Evolutionary conservation across 2,888 invertebrate genomes (phyloP).

Genomic region (Pterostichus niger): DNA sequence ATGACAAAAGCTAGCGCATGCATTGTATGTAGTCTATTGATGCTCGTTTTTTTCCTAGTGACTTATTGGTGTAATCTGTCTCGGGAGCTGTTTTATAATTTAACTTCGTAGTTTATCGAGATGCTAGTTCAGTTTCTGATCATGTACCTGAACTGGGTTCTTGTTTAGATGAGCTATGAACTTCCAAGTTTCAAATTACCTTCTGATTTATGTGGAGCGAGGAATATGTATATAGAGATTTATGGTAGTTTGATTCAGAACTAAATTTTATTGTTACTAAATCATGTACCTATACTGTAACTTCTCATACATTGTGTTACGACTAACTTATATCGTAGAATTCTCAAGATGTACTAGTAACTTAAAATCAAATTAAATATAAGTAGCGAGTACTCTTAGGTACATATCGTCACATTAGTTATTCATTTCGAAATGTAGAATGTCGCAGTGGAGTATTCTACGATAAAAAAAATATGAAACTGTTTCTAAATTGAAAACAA

Average conservation of each 20-base stretch:
- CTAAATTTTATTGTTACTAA: constrained; percentile 9
- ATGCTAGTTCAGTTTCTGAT: constrained; percentile 27
- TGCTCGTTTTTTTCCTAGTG: constrained; percentile 32
- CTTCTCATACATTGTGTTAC: not conserved
- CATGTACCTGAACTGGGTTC: constrained; percentile 28
- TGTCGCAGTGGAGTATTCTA: no score
- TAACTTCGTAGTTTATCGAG: not conserved
- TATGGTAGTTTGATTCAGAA: not conserved
- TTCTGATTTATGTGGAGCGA: constrained; percentile 12
- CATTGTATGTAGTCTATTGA: constrained; percentile 16
- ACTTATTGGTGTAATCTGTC: constrained; percentile 29
- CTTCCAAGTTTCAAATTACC: constrained; percentile 18
- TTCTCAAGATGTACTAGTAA: no score
- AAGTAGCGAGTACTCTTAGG: no score
- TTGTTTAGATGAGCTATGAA: constrained; percentile 30
- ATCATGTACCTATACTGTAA: not conserved
- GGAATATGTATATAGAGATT: constrained; percentile 3
- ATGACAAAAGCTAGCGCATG: constrained; percentile 30
- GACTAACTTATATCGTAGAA: no score
- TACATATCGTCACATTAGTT: no score
- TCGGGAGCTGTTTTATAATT: constrained; percentile 23
- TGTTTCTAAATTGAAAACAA: no score
- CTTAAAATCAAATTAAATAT: no score
- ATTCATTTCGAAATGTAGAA: no score
- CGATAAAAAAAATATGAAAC: no score